Base-by-base conservation (phyloP, 1,140 invertebrate genomes). In the Medauroidea extradentata region DNA sequence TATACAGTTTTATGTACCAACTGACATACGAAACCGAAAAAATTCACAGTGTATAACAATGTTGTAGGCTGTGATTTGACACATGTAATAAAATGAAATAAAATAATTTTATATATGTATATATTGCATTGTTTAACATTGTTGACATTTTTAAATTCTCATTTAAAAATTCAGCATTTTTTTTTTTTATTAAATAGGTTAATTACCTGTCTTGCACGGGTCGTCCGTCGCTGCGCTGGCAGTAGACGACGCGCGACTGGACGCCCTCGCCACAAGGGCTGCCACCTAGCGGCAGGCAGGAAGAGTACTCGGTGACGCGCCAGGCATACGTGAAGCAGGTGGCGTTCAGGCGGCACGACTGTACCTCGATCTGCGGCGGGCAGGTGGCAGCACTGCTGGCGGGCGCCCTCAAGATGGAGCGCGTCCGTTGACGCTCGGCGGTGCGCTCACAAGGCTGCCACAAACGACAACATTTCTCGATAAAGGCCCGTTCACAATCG, bases 211-310 rank as follows among this genome's bases (percentile, higher is more conserved):
- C 79, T 56, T 78, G 76, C 3, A 83, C 82, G 55, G 81, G 78
- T 34, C 79, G 69, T 8, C 80, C 80, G 57, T 84, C 83, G 52
- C 78, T 81, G 16, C 82, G 71, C 29, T 80, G 69, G 60, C 83
- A 85, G 27, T 76, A 77, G 5, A 83, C 77, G 0, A 79, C 73
- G 60, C 80, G 68, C 43, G 75, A 78, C 59, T 79, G 79, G 38
- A 79, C 80, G 0, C 83, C 83, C 70, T 84, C 83, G 8, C 83
- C 83, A 60, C 83, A 85, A 0, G 81, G 80, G 9, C 82, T 81
- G 3, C 81, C 81, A 73, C 81, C 81, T 52, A 84, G 68, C 0
- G 83, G 79, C 42, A 82, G 73, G 66, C 85, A 87, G 21, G 80
- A 78, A 64, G 81, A 83, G 71, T 78, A 80, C 8, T 78, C 76